Base-by-base conservation (phyloP, 2,888 invertebrate species). In the Branchinecta sandiegonensis region DNA sequence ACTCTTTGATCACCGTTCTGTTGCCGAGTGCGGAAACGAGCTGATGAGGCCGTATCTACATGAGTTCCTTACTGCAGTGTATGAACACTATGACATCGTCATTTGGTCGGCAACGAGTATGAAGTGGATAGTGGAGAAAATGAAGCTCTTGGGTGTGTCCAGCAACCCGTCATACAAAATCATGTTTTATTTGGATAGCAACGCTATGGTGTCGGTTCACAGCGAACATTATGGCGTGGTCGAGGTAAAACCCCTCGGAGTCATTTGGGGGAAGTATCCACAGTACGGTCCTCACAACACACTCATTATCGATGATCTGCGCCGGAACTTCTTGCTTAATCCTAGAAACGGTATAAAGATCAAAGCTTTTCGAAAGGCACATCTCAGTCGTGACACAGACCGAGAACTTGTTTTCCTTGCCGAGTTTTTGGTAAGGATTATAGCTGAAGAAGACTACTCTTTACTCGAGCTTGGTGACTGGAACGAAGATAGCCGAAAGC, bases 61-160 rank as follows among this genome's bases (percentile, higher is more conserved):
- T 76, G 95, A 96, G 77, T 96, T 96, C 78, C 81, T 96, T 0
- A 87, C 88, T 1, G 82, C 86, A 1, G 90, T 92, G 0, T 94
- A 94, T 75, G 84, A 86, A 71, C 82, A 93, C 78, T 96, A 95
- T 74, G 96, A 96, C 75, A 95, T 96, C 73, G 94, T 92, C 0
- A 95, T 97, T 73, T 97, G 96, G 96, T 96, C 96, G 6, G 96
- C 96, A 0, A 96, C 96, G 0, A 90, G 90, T 71, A 95, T 96
- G 94, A 94, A 92, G 75, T 96, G 95, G 95, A 95, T 97, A 65
- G 90, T 94, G 74, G 94, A 94, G 75, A 96, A 96, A 79, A 94
- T 97, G 94, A 86, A 88, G 70, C 79, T 95, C 65, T 80, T 97
- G 0, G 94, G 94, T 0, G 94, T 96, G 0, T 82, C 87, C 0